These are phyloP conservation scores for Phalloptychus januarius DNA, from an alignment of 2,797 vertebrate genomes.

Conservation along the genomic window DNA sequence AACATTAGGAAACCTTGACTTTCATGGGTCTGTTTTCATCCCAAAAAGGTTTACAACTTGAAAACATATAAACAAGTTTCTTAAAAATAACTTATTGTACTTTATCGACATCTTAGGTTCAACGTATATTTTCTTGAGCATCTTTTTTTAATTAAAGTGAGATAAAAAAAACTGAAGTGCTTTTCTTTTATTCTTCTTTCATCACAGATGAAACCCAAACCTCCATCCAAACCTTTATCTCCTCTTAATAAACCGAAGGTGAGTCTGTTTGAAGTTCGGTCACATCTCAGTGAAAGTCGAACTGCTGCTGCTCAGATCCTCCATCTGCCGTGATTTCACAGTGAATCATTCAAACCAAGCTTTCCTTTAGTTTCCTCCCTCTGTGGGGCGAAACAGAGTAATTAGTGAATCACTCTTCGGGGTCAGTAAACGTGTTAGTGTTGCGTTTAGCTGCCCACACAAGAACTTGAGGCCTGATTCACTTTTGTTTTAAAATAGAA, in stretches of 20 bases:
- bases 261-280: slow-evolving; percentile 32
- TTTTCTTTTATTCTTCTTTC: slow-evolving; percentile 5
- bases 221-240: slow-evolving; percentile 76
- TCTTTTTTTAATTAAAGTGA: neutral
- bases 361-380: neutral
- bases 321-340: neutral
- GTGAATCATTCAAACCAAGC: neutral
- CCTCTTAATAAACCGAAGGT: slow-evolving; percentile 71
- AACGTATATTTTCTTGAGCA: neutral
- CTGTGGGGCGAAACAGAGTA: neutral
- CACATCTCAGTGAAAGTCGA: neutral
- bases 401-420: neutral
- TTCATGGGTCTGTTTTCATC: neutral
- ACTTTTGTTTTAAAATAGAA: neutral
- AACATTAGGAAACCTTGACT: neutral
- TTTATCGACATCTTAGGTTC: neutral
- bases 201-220: slow-evolving; percentile 62
- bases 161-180: neutral
- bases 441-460: neutral
- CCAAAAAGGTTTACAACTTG: neutral
- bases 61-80: neutral
- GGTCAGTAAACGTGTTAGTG: neutral
- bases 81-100: neutral
- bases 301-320: neutral
- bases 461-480: neutral